These are phyloP conservation scores for Zaprionus kolodkinae DNA, from an alignment of 1,140 invertebrate species.

Conservation along the genomic window DNA sequence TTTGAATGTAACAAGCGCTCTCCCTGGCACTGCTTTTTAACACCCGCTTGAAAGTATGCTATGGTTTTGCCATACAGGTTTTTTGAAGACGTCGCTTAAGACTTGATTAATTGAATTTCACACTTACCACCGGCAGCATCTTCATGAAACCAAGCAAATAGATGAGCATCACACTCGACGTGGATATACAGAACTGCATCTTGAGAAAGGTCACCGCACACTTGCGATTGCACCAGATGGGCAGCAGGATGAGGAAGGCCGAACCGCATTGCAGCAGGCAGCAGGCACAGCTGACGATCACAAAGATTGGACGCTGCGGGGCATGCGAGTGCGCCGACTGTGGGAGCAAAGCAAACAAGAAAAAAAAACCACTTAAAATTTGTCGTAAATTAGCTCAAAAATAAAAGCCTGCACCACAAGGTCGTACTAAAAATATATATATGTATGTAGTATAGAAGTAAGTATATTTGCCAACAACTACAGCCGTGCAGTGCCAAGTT, in stretches of 20 bases:
- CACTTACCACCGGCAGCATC: conserved; percentile 86
- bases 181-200: conserved; percentile 87
- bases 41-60: too few relatives aligned
- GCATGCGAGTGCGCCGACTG: conserved; percentile 53
- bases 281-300: conserved; percentile 87
- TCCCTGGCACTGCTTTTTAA: too few relatives aligned
- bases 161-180: conserved; percentile 87
- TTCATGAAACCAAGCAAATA: conserved; percentile 87
- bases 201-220: conserved; percentile 88
- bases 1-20: too few relatives aligned
- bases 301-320: conserved; percentile 84
- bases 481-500: conserved; percentile 16
- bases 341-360: not conserved
- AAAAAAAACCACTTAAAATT: conserved; percentile 32
- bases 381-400: conserved; percentile 24
- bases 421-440: conserved; percentile 7
- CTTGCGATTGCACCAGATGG: conserved; percentile 86
- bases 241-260: conserved; percentile 85
- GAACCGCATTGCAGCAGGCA: conserved; percentile 86
- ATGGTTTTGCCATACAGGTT: not conserved
- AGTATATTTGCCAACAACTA: not conserved
- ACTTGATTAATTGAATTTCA: conserved; percentile 2
- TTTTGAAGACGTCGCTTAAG: not conserved
- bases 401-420: conserved; percentile 19
- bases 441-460: not conserved